Percentiles rank a stretch among this genome's conserved stretches.
Conservation (phyloP, 2,797 vertebrate species). For the Chelonia mydas region DNA sequence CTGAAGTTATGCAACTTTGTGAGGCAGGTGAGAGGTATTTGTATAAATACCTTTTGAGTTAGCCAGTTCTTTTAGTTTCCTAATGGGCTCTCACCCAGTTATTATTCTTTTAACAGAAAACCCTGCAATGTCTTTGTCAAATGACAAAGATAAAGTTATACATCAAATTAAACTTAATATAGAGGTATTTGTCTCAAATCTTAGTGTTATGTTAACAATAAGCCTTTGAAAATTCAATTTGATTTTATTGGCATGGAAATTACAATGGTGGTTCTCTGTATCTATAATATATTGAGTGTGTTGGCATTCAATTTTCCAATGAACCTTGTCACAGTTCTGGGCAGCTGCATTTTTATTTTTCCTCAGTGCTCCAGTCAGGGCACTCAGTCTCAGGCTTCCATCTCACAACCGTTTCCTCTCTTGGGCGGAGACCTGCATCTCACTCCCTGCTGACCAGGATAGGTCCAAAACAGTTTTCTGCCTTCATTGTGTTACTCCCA, state of each 20-base stretch:
- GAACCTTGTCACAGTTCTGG: neutral
- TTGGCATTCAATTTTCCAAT: slow-evolving; percentile 35
- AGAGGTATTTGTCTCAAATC: neutral
- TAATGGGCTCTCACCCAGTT: neutral
- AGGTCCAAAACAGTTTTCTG: neutral
- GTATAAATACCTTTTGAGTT: neutral
- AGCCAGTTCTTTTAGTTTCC: neutral
- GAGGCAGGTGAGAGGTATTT: neutral
- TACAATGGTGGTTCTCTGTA: neutral
- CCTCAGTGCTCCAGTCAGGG: too few species aligned
- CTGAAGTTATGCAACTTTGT: neutral
- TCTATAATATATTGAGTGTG: neutral
- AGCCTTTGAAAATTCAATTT: neutral
- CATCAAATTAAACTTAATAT: neutral
- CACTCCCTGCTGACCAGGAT: too few species aligned
- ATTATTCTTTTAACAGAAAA: neutral
- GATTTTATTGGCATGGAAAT: neutral
- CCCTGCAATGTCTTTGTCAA: fast-evolving
- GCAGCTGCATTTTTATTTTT: too few species aligned
- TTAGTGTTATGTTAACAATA: neutral
- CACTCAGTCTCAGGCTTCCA: too few species aligned
- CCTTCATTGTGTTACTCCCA: neutral
- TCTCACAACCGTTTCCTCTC: too few species aligned
- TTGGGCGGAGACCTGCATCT: too few species aligned
- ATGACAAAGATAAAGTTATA: fast-evolving